phyloP scores from a whole-genome alignment of 2,888 invertebrate species.

The Patella depressa region DNA sequence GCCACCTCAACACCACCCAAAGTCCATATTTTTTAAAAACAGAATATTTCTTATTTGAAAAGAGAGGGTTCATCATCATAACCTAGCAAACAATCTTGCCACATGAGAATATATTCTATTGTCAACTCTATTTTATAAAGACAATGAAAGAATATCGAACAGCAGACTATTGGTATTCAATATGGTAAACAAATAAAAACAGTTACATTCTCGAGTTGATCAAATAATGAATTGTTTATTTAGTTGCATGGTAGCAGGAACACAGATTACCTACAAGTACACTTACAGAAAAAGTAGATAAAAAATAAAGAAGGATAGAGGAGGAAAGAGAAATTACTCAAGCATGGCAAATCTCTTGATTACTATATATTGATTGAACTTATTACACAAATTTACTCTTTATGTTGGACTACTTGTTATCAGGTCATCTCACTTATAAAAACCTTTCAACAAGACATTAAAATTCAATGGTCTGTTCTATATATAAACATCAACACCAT shows the following conservation, averaged over 20 bases:
- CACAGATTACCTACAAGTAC: constrained; percentile 2
- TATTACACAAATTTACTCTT: constrained; percentile 1
- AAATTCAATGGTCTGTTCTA: too few relatives aligned
- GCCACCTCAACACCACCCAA: too few relatives aligned
- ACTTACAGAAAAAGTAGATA: neutral
- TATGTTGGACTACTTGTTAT: neutral
- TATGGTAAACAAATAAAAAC: neutral
- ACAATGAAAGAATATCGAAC: neutral
- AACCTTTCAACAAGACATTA: too few relatives aligned
- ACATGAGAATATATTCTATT: neutral
- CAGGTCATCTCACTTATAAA: too few relatives aligned
- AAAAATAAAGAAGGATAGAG: neutral
- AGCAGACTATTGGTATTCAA: neutral
- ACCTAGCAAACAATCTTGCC: too few relatives aligned
- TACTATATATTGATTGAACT: constrained; percentile 10
- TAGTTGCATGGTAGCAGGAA: constrained; percentile 10
- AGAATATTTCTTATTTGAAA: neutral
- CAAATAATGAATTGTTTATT: neutral
- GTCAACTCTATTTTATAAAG: neutral
- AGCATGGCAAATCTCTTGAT: neutral
- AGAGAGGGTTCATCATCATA: neutral
- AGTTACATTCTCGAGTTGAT: too few relatives aligned
- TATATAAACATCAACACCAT: too few relatives aligned
- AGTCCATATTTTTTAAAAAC: too few relatives aligned
- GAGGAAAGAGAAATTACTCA: neutral